Evolutionary conservation across 2,888 invertebrate species (phyloP).

Genomic region (Dione juno): DNA sequence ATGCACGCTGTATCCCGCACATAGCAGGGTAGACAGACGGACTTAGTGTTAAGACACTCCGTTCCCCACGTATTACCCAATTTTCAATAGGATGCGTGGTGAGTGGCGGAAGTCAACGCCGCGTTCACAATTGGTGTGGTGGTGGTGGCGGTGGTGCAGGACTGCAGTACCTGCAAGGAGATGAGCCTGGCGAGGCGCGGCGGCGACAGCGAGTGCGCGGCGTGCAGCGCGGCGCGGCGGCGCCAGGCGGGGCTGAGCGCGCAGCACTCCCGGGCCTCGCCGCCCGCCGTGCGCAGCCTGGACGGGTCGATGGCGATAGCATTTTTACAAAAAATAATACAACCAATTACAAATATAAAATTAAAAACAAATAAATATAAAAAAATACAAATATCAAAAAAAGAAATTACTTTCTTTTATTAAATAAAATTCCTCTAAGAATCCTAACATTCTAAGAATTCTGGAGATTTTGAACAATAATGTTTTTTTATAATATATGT

Average conservation of each 20-base stretch:
- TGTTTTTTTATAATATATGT: too few species aligned
- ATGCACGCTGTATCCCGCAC: background rate
- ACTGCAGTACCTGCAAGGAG: slow-evolving; percentile 72
- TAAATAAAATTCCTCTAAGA: too few species aligned
- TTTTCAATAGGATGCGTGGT: background rate
- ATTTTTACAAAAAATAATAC: too few species aligned
- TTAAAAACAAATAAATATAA: too few species aligned
- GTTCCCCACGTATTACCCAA: background rate
- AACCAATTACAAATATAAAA: too few species aligned
- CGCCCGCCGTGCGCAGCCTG: slow-evolving; percentile 72
- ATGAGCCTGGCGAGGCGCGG: slow-evolving; percentile 88
- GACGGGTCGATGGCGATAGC: too few species aligned
- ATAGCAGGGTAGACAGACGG: background rate
- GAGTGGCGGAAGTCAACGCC: background rate
- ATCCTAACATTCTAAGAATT: too few species aligned
- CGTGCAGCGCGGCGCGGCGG: slow-evolving; percentile 86
- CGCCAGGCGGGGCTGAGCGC: slow-evolving; percentile 85
- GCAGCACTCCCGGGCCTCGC: slow-evolving; percentile 76
- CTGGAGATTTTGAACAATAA: too few species aligned
- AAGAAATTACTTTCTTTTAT: too few species aligned
- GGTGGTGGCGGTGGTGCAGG: too few species aligned
- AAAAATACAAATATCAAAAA: too few species aligned
- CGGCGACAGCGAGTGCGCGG: slow-evolving; percentile 88
- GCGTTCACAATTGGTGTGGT: too few species aligned
- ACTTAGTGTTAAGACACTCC: background rate